These are phyloP conservation scores for Argynnis bischoffii DNA, from an alignment of 2,888 invertebrate genomes.

Conservation along the genomic window DNA sequence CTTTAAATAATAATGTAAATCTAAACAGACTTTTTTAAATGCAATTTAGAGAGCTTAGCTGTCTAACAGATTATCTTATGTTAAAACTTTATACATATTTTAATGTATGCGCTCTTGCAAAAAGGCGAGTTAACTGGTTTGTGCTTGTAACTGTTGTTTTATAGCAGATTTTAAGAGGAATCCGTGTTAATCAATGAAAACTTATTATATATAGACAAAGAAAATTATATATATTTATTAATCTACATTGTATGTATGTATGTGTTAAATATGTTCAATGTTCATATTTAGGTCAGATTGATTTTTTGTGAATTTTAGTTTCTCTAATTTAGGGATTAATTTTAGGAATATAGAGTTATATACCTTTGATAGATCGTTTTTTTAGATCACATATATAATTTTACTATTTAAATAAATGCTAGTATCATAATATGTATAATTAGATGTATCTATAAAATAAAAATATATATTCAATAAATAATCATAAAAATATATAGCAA, in stretches of 20 bases:
- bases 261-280: too few relatives aligned
- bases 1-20: too few relatives aligned
- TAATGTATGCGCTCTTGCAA: conserved; percentile 21
- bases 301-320: too few relatives aligned
- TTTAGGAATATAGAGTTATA: too few relatives aligned
- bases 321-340: too few relatives aligned
- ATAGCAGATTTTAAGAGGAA: conserved; percentile 12
- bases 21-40: too few relatives aligned
- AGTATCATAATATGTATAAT: not conserved
- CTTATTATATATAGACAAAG: not conserved
- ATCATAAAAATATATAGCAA: not conserved
- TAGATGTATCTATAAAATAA: not conserved
- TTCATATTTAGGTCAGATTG: too few relatives aligned
- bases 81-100: not conserved
- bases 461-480: not conserved
- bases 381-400: too few relatives aligned
- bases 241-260: not conserved
- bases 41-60: too few relatives aligned
- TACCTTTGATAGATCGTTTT: too few relatives aligned
- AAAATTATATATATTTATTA: not conserved
- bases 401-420: too few relatives aligned
- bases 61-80: too few relatives aligned
- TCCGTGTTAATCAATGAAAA: conserved; percentile 4
- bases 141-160: conserved; percentile 31
- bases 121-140: conserved; percentile 32